A percentile compares a stretch with the other conserved stretches of the same genome.
phyloP scores from a whole-genome alignment of 2,113 vertebrate species.

The Triplophysa dalaica region DNA sequence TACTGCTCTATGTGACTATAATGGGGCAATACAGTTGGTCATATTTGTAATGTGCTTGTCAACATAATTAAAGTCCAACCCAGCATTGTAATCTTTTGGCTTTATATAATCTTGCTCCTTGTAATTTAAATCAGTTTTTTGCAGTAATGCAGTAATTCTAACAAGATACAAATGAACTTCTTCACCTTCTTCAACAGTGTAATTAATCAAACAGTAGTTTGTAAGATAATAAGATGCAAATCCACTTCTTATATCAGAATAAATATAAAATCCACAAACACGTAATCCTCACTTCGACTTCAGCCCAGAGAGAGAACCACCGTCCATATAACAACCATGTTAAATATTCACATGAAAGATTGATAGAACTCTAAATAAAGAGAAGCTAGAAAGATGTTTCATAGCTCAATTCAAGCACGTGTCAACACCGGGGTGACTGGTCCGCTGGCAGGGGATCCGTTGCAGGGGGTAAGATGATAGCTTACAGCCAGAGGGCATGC shows the following conservation, averaged over 20 bases:
- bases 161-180: not conserved
- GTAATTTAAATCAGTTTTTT: not conserved
- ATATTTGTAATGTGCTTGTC: too few relatives aligned
- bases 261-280: too few relatives aligned
- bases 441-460: conserved; percentile 32
- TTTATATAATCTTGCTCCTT: not conserved
- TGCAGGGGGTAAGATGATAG: conserved; percentile 54
- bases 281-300: not conserved
- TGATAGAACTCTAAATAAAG: conserved; percentile 44
- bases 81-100: too few relatives aligned
- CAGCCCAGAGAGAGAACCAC: conserved; percentile 24
- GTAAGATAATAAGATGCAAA: too few relatives aligned
- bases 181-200: not conserved
- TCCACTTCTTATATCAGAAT: too few relatives aligned
- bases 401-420: conserved; percentile 42
- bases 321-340: conserved; percentile 5
- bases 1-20: too few relatives aligned
- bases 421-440: conserved; percentile 36
- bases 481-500: conserved; percentile 31
- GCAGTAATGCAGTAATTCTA: not conserved
- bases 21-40: too few relatives aligned
- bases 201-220: too few relatives aligned
- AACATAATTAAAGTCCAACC: too few relatives aligned
- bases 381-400: conserved; percentile 27
- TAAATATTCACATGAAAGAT: conserved; percentile 48